phyloP scores from a whole-genome alignment of 2,797 vertebrate genomes.

The Onychomys arenicola region DNA sequence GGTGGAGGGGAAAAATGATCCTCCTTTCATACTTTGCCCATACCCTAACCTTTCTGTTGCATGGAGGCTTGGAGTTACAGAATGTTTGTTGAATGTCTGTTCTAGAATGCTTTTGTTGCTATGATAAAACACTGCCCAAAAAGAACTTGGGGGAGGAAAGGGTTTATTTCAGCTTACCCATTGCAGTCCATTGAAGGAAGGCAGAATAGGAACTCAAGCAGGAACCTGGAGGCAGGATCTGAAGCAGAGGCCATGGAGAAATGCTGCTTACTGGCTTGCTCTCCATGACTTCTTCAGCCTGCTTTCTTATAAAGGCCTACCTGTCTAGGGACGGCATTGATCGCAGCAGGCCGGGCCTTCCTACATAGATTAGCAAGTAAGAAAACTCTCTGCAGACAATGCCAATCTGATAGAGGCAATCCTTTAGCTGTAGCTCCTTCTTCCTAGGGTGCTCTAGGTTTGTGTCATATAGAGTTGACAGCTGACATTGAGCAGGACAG shows the following conservation, averaged over 20 bases:
- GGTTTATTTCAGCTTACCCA: background rate
- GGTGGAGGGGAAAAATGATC: background rate
- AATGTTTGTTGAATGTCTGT: background rate
- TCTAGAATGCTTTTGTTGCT: background rate
- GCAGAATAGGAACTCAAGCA: background rate
- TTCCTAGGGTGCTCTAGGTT: background rate
- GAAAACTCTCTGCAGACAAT: background rate
- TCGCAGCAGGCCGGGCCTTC: background rate
- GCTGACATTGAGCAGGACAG: background rate
- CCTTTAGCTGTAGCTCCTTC: background rate
- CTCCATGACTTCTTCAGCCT: background rate
- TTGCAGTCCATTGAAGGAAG: background rate
- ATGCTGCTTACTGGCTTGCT: background rate
- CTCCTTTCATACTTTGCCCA: conserved; percentile 4
- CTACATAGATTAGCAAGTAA: background rate
- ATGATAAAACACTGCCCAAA: background rate
- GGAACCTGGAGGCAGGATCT: background rate
- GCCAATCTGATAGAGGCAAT: background rate
- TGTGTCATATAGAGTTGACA: background rate
- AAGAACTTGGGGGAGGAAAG: background rate
- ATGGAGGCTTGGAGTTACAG: background rate
- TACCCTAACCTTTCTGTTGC: background rate
- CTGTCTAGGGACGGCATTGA: background rate
- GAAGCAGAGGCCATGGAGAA: background rate
- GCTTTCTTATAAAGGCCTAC: background rate